phyloP scores from a whole-genome alignment of 2,113 vertebrate genomes.

The Artemisiospiza belli region DNA sequence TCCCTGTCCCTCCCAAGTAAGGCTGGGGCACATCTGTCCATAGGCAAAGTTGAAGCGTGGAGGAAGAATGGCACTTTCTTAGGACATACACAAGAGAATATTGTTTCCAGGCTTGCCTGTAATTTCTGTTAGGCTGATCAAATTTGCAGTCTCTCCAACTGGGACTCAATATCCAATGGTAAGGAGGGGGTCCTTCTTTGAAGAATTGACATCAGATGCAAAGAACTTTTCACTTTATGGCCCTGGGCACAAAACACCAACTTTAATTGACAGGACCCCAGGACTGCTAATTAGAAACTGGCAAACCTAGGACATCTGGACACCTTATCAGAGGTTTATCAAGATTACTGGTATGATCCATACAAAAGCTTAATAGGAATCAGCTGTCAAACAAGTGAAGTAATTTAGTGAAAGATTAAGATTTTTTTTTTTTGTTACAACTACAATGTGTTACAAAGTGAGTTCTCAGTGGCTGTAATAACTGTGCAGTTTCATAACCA shows the following conservation, averaged over 20 bases:
- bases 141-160: slow-evolving; percentile 60
- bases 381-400: slow-evolving; percentile 65
- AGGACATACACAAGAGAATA: slow-evolving; percentile 38
- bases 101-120: slow-evolving; percentile 64
- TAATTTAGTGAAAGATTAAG: slow-evolving; percentile 43
- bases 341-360: slow-evolving; percentile 71
- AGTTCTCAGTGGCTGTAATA: slow-evolving; percentile 27
- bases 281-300: slow-evolving; percentile 74
- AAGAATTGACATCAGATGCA: slow-evolving; percentile 73
- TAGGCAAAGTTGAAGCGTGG: rapidly evolving
- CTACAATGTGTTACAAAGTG: not conserved
- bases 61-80: slow-evolving; percentile 27
- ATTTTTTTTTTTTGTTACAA: not conserved
- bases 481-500: not conserved
- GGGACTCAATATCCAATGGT: slow-evolving; percentile 51
- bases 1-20: not conserved
- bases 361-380: slow-evolving; percentile 74
- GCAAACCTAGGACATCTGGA: slow-evolving; percentile 75
- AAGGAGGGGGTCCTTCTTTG: slow-evolving; percentile 62
- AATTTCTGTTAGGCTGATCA: slow-evolving; percentile 62
- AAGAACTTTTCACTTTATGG: slow-evolving; percentile 62
- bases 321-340: slow-evolving; percentile 77
- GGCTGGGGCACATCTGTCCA: not conserved
- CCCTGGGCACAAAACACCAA: slow-evolving; percentile 71
- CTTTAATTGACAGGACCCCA: slow-evolving; percentile 65